A percentile compares a stretch with the other conserved stretches of the same genome.
These are phyloP conservation scores for Harpagifer antarcticus DNA, from an alignment of 2,797 vertebrate genomes.

Conservation along the genomic window DNA sequence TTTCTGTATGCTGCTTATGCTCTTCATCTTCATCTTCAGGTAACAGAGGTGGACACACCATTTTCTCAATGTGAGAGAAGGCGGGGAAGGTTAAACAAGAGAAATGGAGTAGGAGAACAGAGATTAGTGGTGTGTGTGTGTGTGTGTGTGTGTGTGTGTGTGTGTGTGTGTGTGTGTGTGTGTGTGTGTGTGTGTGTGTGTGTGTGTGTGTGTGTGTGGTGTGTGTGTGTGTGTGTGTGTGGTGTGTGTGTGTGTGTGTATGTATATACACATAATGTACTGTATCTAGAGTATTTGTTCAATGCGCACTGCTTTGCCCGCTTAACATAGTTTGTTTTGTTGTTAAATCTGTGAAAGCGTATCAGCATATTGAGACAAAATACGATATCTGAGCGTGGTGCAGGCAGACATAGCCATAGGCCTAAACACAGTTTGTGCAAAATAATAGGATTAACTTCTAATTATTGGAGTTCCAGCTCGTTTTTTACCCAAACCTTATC, in stretches of 20 bases:
- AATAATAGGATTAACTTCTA: slow-evolving; percentile 51
- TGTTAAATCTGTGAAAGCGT: neutral
- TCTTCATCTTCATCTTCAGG: slow-evolving; percentile 98
- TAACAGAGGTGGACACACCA: slow-evolving; percentile 55
- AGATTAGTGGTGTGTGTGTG: neutral
- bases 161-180: neutral
- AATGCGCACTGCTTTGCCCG: neutral
- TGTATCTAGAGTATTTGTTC: neutral
- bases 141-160: neutral
- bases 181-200: neutral
- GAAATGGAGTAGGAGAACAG: neutral
- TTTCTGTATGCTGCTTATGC: slow-evolving; percentile 99
- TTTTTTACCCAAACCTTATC: slow-evolving; percentile 20
- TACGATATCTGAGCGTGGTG: neutral
- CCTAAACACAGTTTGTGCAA: slow-evolving; percentile 22
- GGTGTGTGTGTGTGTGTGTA: neutral
- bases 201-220: neutral
- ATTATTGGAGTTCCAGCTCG: slow-evolving; percentile 31
- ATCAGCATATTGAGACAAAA: slow-evolving; percentile 14
- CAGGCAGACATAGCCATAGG: slow-evolving; percentile 25
- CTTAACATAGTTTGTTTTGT: slow-evolving; percentile 4
- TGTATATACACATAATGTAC: neutral
- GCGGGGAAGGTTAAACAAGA: neutral
- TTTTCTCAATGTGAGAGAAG: neutral
- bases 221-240: neutral